Percentiles rank a stretch among this genome's conserved stretches.
Conservation (phyloP, 2,113 vertebrate species). For the Clarias gariepinus region DNA sequence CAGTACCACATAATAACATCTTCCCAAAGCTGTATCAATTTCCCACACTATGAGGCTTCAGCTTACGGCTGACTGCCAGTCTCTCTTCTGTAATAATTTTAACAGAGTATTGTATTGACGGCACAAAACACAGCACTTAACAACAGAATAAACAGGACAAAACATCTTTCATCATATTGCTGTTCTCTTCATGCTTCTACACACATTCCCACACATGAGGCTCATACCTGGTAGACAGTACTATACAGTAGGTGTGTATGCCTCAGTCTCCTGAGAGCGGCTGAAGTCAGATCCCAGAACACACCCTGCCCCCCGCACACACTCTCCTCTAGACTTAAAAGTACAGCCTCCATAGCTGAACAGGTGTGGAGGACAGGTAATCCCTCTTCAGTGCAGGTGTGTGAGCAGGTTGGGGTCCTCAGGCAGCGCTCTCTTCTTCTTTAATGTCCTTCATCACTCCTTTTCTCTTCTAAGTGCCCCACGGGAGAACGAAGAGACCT, state of each 20-base stretch:
- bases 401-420: slow-evolving; percentile 30
- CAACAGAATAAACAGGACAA: neutral
- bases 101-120: neutral
- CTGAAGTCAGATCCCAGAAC: slow-evolving; percentile 52
- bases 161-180: neutral
- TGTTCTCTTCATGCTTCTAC: neutral
- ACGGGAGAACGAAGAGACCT: slow-evolving; percentile 25
- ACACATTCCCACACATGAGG: neutral
- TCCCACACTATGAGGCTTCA: slow-evolving; percentile 17
- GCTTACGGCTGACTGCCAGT: neutral
- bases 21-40: slow-evolving; percentile 8
- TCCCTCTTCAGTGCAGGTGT: slow-evolving; percentile 47
- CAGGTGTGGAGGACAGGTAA: slow-evolving; percentile 44
- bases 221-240: slow-evolving; percentile 51
- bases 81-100: neutral
- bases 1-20: neutral
- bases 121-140: neutral
- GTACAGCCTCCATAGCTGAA: slow-evolving; percentile 51
- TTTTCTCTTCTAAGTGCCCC: slow-evolving; percentile 35
- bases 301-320: slow-evolving; percentile 49
- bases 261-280: slow-evolving; percentile 49
- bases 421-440: slow-evolving; percentile 30
- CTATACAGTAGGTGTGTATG: slow-evolving; percentile 45
- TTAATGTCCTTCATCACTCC: slow-evolving; percentile 40
- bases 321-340: slow-evolving; percentile 51